Base-by-base conservation (phyloP, 2,888 invertebrate species). In the Dicyrtomina minuta region DNA sequence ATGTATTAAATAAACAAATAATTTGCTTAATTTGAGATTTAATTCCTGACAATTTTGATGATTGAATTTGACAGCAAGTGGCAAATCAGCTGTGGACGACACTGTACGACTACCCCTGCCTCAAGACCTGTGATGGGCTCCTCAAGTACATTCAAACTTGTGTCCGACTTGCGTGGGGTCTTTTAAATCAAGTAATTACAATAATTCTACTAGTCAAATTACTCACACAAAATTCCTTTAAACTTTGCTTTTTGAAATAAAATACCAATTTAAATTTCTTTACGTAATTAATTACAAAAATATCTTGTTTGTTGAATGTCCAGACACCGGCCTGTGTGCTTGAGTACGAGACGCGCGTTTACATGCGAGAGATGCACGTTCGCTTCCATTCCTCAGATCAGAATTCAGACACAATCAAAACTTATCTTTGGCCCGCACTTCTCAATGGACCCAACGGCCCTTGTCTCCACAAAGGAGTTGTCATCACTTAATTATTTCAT, bases 101-200 rank as follows among this genome's bases (percentile, higher is more conserved):
- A 0, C 85, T 97, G 20, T 93, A 92, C 80, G 96, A 96, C 84
- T 97, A 96, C 83, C 93, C 94, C 41, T 91, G 93, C 81, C 85
- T 97, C 79, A 89, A 89, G 76, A 84, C 86, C 0, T 95, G 93
- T 81, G 85, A 86, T 0, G 89, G 90, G 33, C 85, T 96, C 68
- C 87, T 89, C 79, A 88, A 88, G 77, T 93, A 93, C 81, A 90
- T 93, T 65, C 86, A 88, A 39, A 89, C 90, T 49, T 90, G 92
- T 72, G 92, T 93, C 51, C 86, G 90, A 71, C 86, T 93, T n/a
- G 91, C 93, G 3, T 96, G 96, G 96, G 87, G 88, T 72, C 84
- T 94, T 80, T 87, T 89, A 66, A 90, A 92, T 79, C 91, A 92
- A 81, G 87, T 83, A 78, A 73, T 10, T 41, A 20, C 10, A n/a